Evolutionary conservation across 2,113 vertebrate species (phyloP).

Genomic region (Zosterops lateralis): DNA sequence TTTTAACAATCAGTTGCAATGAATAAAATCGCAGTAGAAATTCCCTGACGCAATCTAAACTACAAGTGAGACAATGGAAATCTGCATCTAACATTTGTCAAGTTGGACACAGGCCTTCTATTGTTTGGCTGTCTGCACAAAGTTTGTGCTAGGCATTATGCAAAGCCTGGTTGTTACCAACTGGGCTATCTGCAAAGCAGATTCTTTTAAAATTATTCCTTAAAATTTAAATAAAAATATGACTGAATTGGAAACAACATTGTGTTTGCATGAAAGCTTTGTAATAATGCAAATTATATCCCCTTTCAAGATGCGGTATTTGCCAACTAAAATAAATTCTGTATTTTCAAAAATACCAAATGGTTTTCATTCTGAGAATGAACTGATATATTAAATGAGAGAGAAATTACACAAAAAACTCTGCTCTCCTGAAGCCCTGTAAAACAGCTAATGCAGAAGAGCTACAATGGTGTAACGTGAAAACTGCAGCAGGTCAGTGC

Average conservation of each 20-base stretch:
- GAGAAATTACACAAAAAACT: neutral
- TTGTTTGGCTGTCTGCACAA: slow-evolving; percentile 51
- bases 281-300: neutral
- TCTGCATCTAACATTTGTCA: neutral
- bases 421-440: neutral
- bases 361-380: neutral
- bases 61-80: slow-evolving; percentile 37
- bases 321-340: neutral
- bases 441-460: neutral
- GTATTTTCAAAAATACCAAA: neutral
- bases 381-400: neutral
- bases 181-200: slow-evolving; percentile 1
- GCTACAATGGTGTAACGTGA: neutral
- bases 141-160: neutral
- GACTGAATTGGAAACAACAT: slow-evolving; percentile 12
- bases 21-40: slow-evolving; percentile 45
- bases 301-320: neutral
- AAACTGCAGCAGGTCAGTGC: neutral
- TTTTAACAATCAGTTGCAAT: slow-evolving; percentile 49
- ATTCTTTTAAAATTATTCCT: slow-evolving; percentile 11
- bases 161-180: neutral
- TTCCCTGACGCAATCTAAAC: slow-evolving; percentile 32
- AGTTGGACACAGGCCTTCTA: slow-evolving; percentile 33
- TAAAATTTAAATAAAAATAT: slow-evolving; percentile 19
- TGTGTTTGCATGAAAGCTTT: neutral